phyloP scores from a whole-genome alignment of 2,888 invertebrate genomes.

The Drosophila nigritarsus region DNA sequence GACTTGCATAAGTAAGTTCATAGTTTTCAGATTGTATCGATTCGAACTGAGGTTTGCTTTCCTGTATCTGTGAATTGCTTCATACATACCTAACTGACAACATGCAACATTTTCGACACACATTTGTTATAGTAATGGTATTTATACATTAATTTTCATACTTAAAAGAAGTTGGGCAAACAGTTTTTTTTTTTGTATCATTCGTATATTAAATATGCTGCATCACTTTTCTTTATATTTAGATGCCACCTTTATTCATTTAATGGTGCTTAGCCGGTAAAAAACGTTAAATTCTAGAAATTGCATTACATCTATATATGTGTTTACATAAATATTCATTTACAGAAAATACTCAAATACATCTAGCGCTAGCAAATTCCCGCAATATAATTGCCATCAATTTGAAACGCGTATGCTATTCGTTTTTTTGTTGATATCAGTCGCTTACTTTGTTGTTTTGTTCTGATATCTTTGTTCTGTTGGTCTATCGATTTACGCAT shows the following conservation, averaged over 20 bases:
- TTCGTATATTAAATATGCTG: neutral
- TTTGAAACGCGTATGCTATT: conserved; percentile 16
- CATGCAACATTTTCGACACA: neutral
- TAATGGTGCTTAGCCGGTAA: neutral
- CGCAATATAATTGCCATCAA: neutral
- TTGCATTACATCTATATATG: neutral
- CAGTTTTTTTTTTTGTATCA: neutral
- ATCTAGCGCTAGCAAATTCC: neutral
- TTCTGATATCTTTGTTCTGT: conserved; percentile 16
- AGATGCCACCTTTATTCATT: no score
- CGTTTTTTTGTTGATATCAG: conserved; percentile 4
- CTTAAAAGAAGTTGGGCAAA: neutral
- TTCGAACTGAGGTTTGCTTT: neutral
- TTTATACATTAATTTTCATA: neutral
- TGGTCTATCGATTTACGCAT: conserved; percentile 23
- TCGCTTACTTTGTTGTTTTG: conserved; percentile 24
- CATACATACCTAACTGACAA: neutral
- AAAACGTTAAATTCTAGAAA: neutral
- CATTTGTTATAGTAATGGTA: neutral
- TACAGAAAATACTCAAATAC: conserved; percentile 10
- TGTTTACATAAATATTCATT: conserved; percentile 4
- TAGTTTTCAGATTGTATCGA: neutral
- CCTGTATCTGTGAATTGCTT: neutral
- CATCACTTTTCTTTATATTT: no score
- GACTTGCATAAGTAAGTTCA: conserved; percentile 57